A percentile compares a stretch with the other conserved stretches of the same genome.
Conservation (phyloP, 2,888 invertebrate species). For the Tetranychus truncatus region DNA sequence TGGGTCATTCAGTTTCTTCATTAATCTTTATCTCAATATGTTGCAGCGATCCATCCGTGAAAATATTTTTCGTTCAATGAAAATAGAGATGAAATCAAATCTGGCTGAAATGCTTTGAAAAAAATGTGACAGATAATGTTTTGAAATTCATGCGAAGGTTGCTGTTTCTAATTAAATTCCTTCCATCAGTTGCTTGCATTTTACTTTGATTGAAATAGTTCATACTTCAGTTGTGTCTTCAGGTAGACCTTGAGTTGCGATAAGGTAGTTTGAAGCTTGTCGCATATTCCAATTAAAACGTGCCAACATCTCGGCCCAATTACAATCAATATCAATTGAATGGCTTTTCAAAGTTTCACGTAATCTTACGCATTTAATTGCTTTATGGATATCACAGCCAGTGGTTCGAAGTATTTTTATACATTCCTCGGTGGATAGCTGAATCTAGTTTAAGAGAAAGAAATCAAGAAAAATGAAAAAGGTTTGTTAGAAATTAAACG, state of each 20-base stretch:
- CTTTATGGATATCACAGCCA: constrained; percentile 70
- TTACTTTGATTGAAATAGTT: neutral
- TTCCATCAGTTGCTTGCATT: neutral
- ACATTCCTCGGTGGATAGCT: constrained; percentile 47
- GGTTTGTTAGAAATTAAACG: constrained; percentile 3
- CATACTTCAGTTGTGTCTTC: constrained; percentile 28
- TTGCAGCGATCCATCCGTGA: too few species aligned
- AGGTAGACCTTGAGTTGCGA: constrained; percentile 30
- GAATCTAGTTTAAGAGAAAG: constrained; percentile 36
- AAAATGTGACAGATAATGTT: too few species aligned
- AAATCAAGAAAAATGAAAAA: constrained; percentile 21
- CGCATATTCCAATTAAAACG: constrained; percentile 47
- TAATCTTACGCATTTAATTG: constrained; percentile 59
- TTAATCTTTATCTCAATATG: too few species aligned
- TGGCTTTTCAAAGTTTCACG: constrained; percentile 37
- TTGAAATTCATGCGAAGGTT: too few species aligned
- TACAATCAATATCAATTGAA: constrained; percentile 29
- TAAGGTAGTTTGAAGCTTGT: constrained; percentile 46
- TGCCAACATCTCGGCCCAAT: constrained; percentile 38
- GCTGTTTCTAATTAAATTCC: too few species aligned
- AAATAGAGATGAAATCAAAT: too few species aligned
- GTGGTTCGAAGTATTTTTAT: constrained; percentile 59
- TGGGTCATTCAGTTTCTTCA: too few species aligned
- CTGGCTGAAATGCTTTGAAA: too few species aligned
- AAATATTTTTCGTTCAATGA: too few species aligned